Evolutionary conservation across 1,140 invertebrate genomes (phyloP).

Genomic region (Macrobrachium nipponense): DNA sequence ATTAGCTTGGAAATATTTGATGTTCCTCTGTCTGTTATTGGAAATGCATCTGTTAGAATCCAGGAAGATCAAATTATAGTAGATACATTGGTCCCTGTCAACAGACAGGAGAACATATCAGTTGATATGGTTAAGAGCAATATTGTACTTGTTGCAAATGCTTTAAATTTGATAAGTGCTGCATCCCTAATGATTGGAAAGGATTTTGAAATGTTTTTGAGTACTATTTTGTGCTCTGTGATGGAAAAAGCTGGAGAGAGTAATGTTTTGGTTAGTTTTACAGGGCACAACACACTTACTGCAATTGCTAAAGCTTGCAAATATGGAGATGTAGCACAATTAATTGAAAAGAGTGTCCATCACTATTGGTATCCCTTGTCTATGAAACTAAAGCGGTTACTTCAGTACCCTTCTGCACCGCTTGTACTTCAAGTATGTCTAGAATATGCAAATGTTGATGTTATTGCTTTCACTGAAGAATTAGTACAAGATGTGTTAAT

Average conservation of each 20-base stretch:
- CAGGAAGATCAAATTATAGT: background rate
- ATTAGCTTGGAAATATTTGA: constrained; percentile 24
- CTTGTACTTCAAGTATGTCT: constrained; percentile 46
- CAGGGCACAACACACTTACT: constrained; percentile 34
- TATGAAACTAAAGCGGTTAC: constrained; percentile 38
- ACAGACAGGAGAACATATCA: constrained; percentile 23
- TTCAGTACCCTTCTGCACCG: constrained; percentile 41
- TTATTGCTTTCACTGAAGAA: constrained; percentile 38
- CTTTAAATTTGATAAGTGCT: constrained; percentile 36
- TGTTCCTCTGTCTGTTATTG: background rate
- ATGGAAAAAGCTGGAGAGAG: constrained; percentile 53
- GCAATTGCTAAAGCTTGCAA: constrained; percentile 42
- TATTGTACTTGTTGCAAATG: constrained; percentile 37
- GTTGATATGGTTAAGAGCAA: constrained; percentile 39
- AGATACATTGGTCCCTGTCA: constrained; percentile 12
- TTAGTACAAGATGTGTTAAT: constrained; percentile 30
- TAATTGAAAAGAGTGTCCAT: constrained; percentile 46
- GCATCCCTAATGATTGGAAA: constrained; percentile 38
- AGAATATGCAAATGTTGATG: constrained; percentile 40
- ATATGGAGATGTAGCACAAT: constrained; percentile 21
- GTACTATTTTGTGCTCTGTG: constrained; percentile 45
- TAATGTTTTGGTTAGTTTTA: constrained; percentile 42
- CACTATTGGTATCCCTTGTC: constrained; percentile 58
- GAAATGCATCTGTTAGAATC: too few relatives aligned
- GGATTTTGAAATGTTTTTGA: constrained; percentile 46